A percentile compares a stretch with the other conserved stretches of the same genome.
Evolutionary conservation across 2,888 invertebrate species (phyloP).

Genomic region (Trilocha varians): DNA sequence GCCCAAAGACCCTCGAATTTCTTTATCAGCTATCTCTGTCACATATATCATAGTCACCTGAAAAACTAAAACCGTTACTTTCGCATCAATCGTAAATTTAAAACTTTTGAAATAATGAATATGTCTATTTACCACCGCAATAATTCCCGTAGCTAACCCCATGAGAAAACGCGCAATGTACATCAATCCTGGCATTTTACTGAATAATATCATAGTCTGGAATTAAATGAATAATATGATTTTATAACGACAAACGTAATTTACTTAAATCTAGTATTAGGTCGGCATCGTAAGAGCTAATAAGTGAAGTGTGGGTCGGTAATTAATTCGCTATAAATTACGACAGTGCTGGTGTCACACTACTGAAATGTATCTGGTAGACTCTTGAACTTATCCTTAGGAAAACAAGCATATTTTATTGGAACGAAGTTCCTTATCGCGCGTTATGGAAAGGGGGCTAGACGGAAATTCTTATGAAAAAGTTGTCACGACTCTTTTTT

Average conservation of each 20-base stretch:
- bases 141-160: constrained; percentile 69
- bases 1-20: constrained; percentile 60
- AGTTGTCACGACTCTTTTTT: too few species aligned
- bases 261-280: too few species aligned
- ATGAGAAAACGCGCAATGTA: constrained; percentile 63
- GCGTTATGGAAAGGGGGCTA: too few species aligned
- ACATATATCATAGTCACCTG: constrained; percentile 69
- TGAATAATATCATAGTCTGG: constrained; percentile 58
- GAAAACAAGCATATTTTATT: too few species aligned
- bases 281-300: too few species aligned
- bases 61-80: constrained; percentile 15
- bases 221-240: constrained; percentile 17
- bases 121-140: constrained; percentile 55
- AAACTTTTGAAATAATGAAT: not conserved
- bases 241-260: not conserved
- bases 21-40: constrained; percentile 68
- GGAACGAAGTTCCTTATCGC: too few species aligned
- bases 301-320: too few species aligned
- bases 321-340: too few species aligned
- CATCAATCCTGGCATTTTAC: constrained; percentile 59
- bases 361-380: too few species aligned
- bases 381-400: too few species aligned
- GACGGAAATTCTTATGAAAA: too few species aligned
- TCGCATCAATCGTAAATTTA: not conserved
- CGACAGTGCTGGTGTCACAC: too few species aligned